phyloP scores from a whole-genome alignment of 64 coral and sea anemone genomes.

The Trachythela sp. region DNA sequence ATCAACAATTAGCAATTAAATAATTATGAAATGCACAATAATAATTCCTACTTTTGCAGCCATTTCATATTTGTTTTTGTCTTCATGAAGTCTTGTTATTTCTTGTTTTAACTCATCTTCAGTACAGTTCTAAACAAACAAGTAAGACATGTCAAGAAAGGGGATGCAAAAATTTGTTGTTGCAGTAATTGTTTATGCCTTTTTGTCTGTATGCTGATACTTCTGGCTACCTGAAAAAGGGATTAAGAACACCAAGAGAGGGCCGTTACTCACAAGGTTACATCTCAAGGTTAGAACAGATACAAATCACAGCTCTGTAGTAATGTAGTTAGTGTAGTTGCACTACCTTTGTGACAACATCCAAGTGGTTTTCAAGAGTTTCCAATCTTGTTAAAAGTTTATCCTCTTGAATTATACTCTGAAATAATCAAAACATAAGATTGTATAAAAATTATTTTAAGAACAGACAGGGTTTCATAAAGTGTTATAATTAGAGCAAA shows the following conservation, averaged over 20 bases:
- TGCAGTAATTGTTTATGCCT: no score
- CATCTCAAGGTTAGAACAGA: no score
- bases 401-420: constrained; percentile 96
- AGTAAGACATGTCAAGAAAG: not conserved
- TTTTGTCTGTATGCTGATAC: no score
- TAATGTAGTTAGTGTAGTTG: not conserved
- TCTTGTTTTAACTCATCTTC: constrained; percentile 82
- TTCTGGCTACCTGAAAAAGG: no score
- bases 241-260: no score
- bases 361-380: constrained; percentile 95
- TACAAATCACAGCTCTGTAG: no score
- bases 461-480: not conserved
- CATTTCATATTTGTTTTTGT: constrained; percentile 95
- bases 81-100: constrained; percentile 70
- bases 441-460: no score
- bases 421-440: constrained; percentile 25
- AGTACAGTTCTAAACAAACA: constrained; percentile 57
- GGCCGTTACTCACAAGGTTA: no score
- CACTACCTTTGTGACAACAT: constrained; percentile 81
- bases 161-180: no score
- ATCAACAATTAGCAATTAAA: not conserved
- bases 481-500: not conserved
- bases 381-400: constrained; percentile 95
- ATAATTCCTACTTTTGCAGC: constrained; percentile 59
- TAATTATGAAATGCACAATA: not conserved